phyloP scores from a whole-genome alignment of 2,113 vertebrate species.

The Microtus ochrogaster region DNA sequence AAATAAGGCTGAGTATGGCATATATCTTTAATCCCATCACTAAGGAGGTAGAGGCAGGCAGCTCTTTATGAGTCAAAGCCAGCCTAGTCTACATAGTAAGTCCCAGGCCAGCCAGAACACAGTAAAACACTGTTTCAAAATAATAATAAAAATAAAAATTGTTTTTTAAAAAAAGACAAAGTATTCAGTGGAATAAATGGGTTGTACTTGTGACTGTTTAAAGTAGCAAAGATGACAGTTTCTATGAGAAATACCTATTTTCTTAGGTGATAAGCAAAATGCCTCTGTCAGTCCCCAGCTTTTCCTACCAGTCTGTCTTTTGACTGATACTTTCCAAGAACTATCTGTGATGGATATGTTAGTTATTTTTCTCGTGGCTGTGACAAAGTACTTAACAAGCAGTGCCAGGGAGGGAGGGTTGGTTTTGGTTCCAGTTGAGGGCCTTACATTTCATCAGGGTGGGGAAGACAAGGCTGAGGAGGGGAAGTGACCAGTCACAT shows the following conservation, averaged over 20 bases:
- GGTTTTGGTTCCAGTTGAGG: background rate
- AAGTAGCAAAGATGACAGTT: background rate
- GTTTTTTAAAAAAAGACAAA: background rate
- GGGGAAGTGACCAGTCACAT: background rate
- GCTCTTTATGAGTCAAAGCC: background rate
- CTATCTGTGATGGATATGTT: background rate
- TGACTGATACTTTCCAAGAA: background rate
- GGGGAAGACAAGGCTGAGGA: background rate
- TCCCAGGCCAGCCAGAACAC: background rate
- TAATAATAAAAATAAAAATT: background rate
- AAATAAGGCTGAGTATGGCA: background rate
- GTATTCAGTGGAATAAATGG: slow-evolving; percentile 14
- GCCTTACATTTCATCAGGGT: background rate
- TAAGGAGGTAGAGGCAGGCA: background rate
- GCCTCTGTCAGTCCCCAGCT: background rate
- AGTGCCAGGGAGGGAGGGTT: background rate
- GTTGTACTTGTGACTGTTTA: slow-evolving; percentile 28
- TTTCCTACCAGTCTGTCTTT: slow-evolving; percentile 4
- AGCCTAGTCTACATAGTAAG: background rate
- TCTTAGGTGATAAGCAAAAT: background rate
- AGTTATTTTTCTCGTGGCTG: background rate
- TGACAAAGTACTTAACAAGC: background rate
- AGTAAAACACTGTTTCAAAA: background rate
- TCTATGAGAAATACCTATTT: background rate
- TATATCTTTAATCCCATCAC: background rate